These are phyloP conservation scores for Ataeniobius toweri DNA, from an alignment of 2,797 vertebrate genomes.

Conservation along the genomic window DNA sequence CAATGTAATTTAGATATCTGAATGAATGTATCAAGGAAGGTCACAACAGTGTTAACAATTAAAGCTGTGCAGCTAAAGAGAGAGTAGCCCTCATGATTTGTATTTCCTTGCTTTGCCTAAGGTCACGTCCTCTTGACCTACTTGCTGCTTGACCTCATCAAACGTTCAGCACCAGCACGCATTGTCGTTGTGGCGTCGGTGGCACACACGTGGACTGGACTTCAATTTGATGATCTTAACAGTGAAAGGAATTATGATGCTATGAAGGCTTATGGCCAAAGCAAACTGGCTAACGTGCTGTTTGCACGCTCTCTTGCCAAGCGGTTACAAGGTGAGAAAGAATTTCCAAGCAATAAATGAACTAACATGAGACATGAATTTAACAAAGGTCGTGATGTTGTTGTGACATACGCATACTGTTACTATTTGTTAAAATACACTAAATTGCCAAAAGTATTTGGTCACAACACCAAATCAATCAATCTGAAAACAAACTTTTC, in stretches of 20 bases:
- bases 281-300: slow-evolving; percentile 92
- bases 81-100: not conserved
- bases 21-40: not conserved
- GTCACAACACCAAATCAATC: too few relatives aligned
- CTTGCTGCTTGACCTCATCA: slow-evolving; percentile 87
- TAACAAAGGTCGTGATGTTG: not conserved
- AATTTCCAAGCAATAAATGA: not conserved
- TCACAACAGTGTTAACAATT: not conserved
- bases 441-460: too few relatives aligned
- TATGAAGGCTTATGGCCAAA: slow-evolving; percentile 90
- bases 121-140: slow-evolving; percentile 92
- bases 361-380: not conserved
- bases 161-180: slow-evolving; percentile 85
- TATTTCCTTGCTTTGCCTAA: slow-evolving; percentile 44
- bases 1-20: not conserved
- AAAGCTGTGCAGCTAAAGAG: not conserved
- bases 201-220: slow-evolving; percentile 85
- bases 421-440: too few relatives aligned
- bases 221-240: slow-evolving; percentile 89
- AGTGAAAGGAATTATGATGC: slow-evolving; percentile 85
- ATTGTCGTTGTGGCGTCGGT: slow-evolving; percentile 88
- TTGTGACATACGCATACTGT: not conserved
- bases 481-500: not conserved
- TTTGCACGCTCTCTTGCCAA: slow-evolving; percentile 86
- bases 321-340: slow-evolving; percentile 84